A percentile compares a stretch with the other conserved stretches of the same genome.
phyloP scores from a whole-genome alignment of 1,140 invertebrate species.

The Diabrotica undecimpunctata region DNA sequence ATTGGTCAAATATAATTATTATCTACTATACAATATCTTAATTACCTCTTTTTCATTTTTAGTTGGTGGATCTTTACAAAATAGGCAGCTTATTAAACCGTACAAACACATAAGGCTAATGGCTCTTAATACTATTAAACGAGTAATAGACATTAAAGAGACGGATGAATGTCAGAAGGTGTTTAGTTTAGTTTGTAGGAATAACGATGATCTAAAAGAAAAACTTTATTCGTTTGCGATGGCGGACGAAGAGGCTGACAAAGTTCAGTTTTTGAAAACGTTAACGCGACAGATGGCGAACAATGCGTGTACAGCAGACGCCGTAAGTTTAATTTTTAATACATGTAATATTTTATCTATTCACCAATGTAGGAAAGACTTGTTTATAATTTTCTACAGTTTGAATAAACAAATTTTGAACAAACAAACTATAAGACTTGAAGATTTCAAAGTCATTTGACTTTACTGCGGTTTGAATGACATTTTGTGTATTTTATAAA shows the following conservation, averaged over 20 bases:
- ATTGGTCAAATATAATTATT: no score
- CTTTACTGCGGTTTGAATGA: no score
- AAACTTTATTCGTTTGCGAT: constrained; percentile 84
- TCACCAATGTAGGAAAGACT: no score
- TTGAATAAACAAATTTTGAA: no score
- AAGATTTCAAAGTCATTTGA: no score
- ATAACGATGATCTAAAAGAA: constrained; percentile 79
- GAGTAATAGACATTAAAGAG: constrained; percentile 86
- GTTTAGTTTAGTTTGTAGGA: constrained; percentile 79
- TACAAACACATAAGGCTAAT: constrained; percentile 91
- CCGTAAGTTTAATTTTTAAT: constrained; percentile 64
- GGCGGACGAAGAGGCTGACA: constrained; percentile 62
- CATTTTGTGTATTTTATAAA: no score
- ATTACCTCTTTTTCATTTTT: constrained; percentile 8
- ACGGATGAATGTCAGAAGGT: constrained; percentile 85
- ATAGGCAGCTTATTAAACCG: constrained; percentile 56
- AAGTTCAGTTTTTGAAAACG: constrained; percentile 72
- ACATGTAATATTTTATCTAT: no score
- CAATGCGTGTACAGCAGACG: constrained; percentile 77
- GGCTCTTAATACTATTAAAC: constrained; percentile 80
- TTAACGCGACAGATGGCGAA: constrained; percentile 87
- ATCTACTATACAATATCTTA: no score
- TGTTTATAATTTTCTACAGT: no score
- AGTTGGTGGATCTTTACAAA: constrained; percentile 22
- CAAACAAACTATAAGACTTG: no score